Evolutionary conservation across 1,140 invertebrate species (phyloP).

Genomic region (Lepidotrigona ventralis): DNA sequence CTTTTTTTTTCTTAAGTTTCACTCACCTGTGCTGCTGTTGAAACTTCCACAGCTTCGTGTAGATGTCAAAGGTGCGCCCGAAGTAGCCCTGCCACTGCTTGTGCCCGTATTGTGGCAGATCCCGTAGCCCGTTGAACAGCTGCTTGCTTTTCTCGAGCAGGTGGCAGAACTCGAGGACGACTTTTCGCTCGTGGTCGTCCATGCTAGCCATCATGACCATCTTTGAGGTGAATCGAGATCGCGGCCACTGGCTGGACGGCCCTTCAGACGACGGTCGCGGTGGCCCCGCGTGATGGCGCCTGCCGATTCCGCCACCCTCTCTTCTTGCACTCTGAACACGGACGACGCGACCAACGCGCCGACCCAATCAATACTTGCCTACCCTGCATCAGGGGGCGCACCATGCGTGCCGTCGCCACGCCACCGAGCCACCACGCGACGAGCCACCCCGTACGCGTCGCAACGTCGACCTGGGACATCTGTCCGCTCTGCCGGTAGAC

Average conservation of each 20-base stretch:
- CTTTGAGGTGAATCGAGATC: constrained; percentile 75
- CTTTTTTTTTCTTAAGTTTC: neutral
- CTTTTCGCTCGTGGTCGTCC: constrained; percentile 94
- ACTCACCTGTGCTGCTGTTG: constrained; percentile 96
- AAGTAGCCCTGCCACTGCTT: constrained; percentile 99
- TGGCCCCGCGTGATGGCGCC: constrained; percentile 75
- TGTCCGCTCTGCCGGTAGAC: constrained; percentile 22
- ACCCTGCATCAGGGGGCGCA: constrained; percentile 73
- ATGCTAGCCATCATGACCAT: constrained; percentile 88
- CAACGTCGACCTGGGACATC: constrained; percentile 54
- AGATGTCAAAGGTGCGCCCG: constrained; percentile 98
- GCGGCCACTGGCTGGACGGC: constrained; percentile 70
- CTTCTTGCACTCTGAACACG: constrained; percentile 59
- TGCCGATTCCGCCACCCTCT: constrained; percentile 70
- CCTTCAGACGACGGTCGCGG: constrained; percentile 70
- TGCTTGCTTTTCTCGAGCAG: constrained; percentile 98
- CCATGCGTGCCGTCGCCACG: constrained; percentile 54
- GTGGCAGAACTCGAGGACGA: constrained; percentile 98
- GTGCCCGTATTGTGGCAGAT: constrained; percentile 97
- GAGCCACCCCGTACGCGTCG: constrained; percentile 36
- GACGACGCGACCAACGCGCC: constrained; percentile 45
- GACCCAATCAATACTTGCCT: constrained; percentile 73
- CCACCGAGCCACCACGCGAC: constrained; percentile 36
- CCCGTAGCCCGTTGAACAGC: constrained; percentile 96
- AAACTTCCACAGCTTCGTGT: constrained; percentile 99